Evolutionary conservation across 2,797 vertebrate species (phyloP).

Genomic region (Diglossa cyanea): DNA sequence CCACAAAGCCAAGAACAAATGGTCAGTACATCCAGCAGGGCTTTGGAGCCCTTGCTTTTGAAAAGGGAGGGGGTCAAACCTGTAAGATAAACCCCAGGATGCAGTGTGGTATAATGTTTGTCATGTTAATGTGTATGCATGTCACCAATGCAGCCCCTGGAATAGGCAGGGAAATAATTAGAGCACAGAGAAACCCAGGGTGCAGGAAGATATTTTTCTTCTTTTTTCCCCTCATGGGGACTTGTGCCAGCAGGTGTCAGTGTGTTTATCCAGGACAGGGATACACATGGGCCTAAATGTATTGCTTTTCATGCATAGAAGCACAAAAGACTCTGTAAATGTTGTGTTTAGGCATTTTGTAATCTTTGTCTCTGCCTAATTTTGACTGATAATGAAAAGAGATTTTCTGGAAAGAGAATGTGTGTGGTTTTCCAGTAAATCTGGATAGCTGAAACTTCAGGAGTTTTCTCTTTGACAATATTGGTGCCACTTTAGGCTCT

Average conservation of each 20-base stretch:
- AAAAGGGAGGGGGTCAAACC: not conserved
- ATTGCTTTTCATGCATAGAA: not conserved
- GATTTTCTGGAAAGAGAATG: not conserved
- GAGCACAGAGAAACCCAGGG: not conserved
- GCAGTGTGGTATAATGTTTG: not conserved
- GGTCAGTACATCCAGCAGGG: conserved; percentile 74
- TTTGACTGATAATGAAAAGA: not conserved
- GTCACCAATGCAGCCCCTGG: not conserved
- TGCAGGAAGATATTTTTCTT: not conserved
- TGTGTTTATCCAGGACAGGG: not conserved
- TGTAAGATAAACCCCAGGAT: not conserved
- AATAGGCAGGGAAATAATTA: not conserved
- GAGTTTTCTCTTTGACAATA: not conserved
- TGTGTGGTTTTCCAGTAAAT: not conserved
- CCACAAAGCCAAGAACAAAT: conserved; percentile 88
- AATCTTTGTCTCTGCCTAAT: not conserved
- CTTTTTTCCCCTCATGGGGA: not conserved
- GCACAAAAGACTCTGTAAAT: not conserved
- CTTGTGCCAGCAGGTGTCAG: not conserved
- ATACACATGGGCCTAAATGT: not conserved
- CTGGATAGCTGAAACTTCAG: not conserved
- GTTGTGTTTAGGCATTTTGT: not conserved
- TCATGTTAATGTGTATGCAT: not conserved
- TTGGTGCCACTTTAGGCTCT: not conserved
- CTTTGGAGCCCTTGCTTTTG: not conserved